These are phyloP conservation scores for Pectinophora gossypiella DNA, from an alignment of 1,140 invertebrate genomes.

Conservation along the genomic window DNA sequence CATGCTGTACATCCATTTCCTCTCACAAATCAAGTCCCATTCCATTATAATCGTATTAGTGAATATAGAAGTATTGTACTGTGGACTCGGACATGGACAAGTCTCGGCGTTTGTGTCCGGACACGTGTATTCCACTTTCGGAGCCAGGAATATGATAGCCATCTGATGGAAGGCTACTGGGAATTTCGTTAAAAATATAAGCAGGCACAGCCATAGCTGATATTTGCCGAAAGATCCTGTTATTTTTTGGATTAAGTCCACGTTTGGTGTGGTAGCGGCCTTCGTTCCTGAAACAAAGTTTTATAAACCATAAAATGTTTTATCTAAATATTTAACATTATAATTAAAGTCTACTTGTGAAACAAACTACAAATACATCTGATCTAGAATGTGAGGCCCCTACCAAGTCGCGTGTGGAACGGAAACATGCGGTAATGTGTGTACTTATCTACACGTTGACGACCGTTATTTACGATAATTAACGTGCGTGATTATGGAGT, in stretches of 20 bases:
- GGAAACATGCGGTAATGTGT: too few species aligned
- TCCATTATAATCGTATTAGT: slow-evolving; percentile 82
- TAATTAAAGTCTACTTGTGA: too few species aligned
- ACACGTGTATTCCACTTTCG: slow-evolving; percentile 71
- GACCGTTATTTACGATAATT: too few species aligned
- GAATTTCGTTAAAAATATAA: slow-evolving; percentile 81
- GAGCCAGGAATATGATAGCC: slow-evolving; percentile 79
- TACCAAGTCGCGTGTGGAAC: too few species aligned
- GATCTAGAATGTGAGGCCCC: too few species aligned
- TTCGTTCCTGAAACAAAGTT: background rate
- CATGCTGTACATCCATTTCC: slow-evolving; percentile 78
- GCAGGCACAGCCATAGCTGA: slow-evolving; percentile 79
- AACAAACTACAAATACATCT: too few species aligned
- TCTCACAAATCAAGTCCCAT: slow-evolving; percentile 85
- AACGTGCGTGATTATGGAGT: too few species aligned
- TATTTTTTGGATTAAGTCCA: slow-evolving; percentile 70
- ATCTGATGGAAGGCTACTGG: slow-evolving; percentile 83
- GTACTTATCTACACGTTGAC: too few species aligned
- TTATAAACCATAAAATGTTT: too few species aligned
- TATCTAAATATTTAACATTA: too few species aligned
- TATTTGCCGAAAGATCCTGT: slow-evolving; percentile 83
- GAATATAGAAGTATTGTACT: slow-evolving; percentile 80
- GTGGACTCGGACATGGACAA: slow-evolving; percentile 75
- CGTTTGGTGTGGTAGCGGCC: background rate
- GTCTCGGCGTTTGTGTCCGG: slow-evolving; percentile 38